phyloP scores from a whole-genome alignment of 2,113 vertebrate genomes.

The Corvus hawaiiensis region DNA sequence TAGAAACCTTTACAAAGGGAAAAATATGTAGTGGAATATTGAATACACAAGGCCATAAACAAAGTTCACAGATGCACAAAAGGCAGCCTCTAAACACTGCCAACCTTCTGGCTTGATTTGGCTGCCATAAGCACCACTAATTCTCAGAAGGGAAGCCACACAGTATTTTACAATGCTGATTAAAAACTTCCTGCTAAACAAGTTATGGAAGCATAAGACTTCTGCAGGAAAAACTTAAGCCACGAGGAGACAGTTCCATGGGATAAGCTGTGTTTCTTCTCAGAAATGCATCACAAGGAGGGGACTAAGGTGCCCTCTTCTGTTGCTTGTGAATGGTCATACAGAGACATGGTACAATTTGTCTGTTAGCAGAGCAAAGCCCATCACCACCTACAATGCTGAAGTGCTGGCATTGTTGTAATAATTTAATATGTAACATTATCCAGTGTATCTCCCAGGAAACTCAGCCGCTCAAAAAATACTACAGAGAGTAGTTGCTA shows the following conservation, averaged over 20 bases:
- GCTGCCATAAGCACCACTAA: background rate
- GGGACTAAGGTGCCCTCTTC: background rate
- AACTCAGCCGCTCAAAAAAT: background rate
- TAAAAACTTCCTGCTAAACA: background rate
- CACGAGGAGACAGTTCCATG: accelerated
- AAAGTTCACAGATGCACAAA: background rate
- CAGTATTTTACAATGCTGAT: background rate
- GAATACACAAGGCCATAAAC: background rate
- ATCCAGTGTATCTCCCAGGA: background rate
- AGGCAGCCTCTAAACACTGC: background rate
- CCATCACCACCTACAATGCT: background rate
- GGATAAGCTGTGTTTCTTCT: background rate
- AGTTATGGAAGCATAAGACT: background rate
- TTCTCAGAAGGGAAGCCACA: background rate
- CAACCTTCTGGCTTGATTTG: background rate
- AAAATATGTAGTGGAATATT: background rate
- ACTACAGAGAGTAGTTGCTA: background rate
- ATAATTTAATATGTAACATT: background rate
- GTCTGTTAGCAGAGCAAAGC: background rate
- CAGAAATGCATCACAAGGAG: background rate
- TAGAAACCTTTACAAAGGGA: background rate
- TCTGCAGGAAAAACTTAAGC: background rate
- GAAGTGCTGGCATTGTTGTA: background rate
- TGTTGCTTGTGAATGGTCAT: background rate
- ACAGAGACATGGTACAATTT: background rate